Base-by-base conservation (phyloP, 37 sponge, comb jelly and placozoan species). In the Ephydatia muelleri region DNA sequence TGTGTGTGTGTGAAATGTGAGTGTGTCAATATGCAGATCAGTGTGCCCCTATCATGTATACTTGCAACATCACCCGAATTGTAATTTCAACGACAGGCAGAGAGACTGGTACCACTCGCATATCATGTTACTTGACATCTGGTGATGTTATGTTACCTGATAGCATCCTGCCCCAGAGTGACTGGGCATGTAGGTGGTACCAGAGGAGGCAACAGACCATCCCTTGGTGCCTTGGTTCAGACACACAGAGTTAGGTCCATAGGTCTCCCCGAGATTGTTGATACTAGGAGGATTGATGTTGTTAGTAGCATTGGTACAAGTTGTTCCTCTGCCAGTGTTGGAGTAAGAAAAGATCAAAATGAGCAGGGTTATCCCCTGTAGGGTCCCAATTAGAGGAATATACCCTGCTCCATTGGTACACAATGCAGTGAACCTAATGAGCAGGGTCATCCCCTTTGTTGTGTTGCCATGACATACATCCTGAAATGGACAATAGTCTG, bases 401-500 rank as follows among this genome's bases (percentile, higher is more conserved):
- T 37, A 33, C n/a, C n/a, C n/a, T n/a, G n/a, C n/a, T n/a, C n/a
- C n/a, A n/a, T n/a, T n/a, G n/a, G n/a, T n/a, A n/a, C n/a, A n/a
- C n/a, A n/a, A n/a, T n/a, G n/a, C n/a, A n/a, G n/a, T n/a, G n/a
- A n/a, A n/a, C n/a, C n/a, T n/a, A n/a, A n/a, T 26, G 25, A 75
- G n/a, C 30, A 27, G 32, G 32, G 36, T 5, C n/a, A 11, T n/a
- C n/a, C n/a, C n/a, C n/a, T n/a, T n/a, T n/a, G n/a, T n/a, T n/a
- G n/a, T n/a, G n/a, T n/a, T 35, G 34, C 3, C 38, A 23, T 23
- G 6, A 67, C 88, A 82, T n/a, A 93, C 90, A 21, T 70, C 38
- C 0, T 87, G 69, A 33, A 82, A 89, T 21, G 93, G 90, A 43
- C 93, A 93, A 66, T 36, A 93, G 64, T 93, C 93, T 32, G 93